Percentiles rank a stretch among this genome's conserved stretches.
phyloP scores from a whole-genome alignment of 2,113 vertebrate species.

The Empidonax alnorum region DNA sequence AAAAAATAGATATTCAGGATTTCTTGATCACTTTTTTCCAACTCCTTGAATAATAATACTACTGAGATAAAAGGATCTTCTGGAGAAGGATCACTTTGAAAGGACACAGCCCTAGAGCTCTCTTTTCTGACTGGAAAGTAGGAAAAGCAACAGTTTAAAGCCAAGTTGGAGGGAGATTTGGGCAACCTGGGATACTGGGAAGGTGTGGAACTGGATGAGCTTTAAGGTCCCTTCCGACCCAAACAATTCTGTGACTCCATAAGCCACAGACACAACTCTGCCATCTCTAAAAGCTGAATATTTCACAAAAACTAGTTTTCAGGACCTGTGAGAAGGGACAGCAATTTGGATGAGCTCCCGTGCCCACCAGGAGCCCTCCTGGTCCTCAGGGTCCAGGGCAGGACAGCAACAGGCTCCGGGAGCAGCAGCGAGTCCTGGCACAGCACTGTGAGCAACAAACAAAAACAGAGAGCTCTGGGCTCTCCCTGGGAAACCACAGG shows the following conservation, averaged over 20 bases:
- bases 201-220: not conserved
- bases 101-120: rapidly evolving
- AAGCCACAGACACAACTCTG: rapidly evolving
- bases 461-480: not conserved
- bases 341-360: rapidly evolving
- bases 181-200: not conserved
- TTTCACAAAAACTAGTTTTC: not conserved
- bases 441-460: rapidly evolving
- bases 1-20: not conserved
- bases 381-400: rapidly evolving
- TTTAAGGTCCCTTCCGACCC: not conserved
- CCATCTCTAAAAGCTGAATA: not conserved
- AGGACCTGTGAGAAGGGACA: not conserved
- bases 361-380: not conserved
- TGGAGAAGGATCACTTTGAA: not conserved
- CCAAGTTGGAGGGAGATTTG: not conserved
- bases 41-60: not conserved
- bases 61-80: not conserved
- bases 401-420: rapidly evolving
- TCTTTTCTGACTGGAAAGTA: not conserved
- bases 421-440: not conserved
- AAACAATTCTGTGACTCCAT: not conserved
- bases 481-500: not conserved
- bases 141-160: not conserved
- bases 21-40: rapidly evolving